Percentiles rank a stretch among this genome's conserved stretches.
These are phyloP conservation scores for Hyla sarda DNA, from an alignment of 2,113 vertebrate species.

Conservation along the genomic window DNA sequence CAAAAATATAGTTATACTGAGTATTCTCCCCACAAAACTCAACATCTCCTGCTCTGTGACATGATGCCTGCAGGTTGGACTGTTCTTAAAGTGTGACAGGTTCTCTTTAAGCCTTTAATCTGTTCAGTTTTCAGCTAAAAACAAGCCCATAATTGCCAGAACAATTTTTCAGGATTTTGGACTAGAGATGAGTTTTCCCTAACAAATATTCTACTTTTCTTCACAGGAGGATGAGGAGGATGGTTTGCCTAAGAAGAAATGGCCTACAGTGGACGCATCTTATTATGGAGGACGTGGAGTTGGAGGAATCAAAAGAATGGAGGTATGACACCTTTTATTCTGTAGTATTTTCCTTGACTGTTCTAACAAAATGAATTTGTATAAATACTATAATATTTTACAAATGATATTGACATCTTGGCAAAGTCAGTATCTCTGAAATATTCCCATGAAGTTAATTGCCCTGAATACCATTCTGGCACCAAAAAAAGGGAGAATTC, in stretches of 20 bases:
- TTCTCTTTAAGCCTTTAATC: no score
- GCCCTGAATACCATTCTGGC: background rate
- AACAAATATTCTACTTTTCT: constrained; percentile 5
- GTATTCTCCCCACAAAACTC: no score
- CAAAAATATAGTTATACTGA: no score
- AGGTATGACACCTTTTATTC: constrained; percentile 73
- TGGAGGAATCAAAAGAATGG: constrained; percentile 97
- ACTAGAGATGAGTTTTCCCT: background rate
- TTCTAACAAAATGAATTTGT: no score
- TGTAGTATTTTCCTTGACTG: no score
- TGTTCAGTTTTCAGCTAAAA: no score
- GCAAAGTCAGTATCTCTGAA: background rate
- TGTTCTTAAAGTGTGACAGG: no score
- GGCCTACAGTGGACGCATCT: constrained; percentile 91
- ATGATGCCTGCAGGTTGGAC: no score
- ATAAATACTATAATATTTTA: background rate
- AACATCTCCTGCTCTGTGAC: no score
- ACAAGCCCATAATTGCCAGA: no score
- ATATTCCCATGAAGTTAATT: constrained; percentile 3
- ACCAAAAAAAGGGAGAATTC: background rate
- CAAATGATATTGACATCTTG: background rate
- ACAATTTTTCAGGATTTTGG: no score
- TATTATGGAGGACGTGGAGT: constrained; percentile 97
- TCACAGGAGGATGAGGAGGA: constrained; percentile 86
- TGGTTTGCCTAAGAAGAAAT: constrained; percentile 87